Percentiles rank a stretch among this genome's conserved stretches.
phyloP scores from a whole-genome alignment of 2,888 invertebrate genomes.

The Nipponacmea schrenckii region DNA sequence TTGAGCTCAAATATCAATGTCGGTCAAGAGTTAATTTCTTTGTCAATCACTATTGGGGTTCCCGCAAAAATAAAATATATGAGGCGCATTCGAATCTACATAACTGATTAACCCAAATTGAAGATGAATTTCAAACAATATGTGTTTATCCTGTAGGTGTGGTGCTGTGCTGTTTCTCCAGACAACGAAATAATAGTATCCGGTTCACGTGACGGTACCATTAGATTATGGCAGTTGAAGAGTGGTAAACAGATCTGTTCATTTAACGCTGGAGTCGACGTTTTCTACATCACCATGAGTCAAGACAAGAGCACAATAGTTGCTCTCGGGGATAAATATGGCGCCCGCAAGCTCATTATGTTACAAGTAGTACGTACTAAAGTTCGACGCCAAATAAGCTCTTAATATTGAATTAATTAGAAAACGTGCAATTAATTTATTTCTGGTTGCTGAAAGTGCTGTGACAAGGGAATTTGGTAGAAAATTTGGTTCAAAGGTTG shows the following conservation, averaged over 20 bases:
- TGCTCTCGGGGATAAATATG: constrained; percentile 66
- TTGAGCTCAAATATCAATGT: too few species aligned
- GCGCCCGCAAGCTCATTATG: constrained; percentile 67
- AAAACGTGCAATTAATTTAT: constrained; percentile 2
- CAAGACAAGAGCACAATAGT: constrained; percentile 67
- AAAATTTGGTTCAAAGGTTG: neutral
- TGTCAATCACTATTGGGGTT: too few species aligned
- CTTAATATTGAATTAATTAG: constrained; percentile 31
- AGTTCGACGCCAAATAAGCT: constrained; percentile 52
- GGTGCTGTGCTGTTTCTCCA: constrained; percentile 63
- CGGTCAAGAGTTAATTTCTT: too few species aligned
- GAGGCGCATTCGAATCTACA: too few species aligned
- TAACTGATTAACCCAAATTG: too few species aligned
- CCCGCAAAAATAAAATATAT: too few species aligned
- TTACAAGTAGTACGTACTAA: constrained; percentile 63
- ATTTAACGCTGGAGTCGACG: constrained; percentile 66
- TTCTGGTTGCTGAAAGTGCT: neutral
- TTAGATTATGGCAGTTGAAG: constrained; percentile 65
- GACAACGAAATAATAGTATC: constrained; percentile 67
- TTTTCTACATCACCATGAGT: constrained; percentile 66
- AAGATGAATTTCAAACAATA: too few species aligned
- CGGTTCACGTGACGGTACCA: constrained; percentile 66
- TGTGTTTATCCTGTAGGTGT: constrained; percentile 53
- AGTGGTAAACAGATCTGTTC: constrained; percentile 63
- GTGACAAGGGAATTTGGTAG: neutral